Base-by-base conservation (phyloP, 2,888 invertebrate species). In the Catocala fraxini region DNA sequence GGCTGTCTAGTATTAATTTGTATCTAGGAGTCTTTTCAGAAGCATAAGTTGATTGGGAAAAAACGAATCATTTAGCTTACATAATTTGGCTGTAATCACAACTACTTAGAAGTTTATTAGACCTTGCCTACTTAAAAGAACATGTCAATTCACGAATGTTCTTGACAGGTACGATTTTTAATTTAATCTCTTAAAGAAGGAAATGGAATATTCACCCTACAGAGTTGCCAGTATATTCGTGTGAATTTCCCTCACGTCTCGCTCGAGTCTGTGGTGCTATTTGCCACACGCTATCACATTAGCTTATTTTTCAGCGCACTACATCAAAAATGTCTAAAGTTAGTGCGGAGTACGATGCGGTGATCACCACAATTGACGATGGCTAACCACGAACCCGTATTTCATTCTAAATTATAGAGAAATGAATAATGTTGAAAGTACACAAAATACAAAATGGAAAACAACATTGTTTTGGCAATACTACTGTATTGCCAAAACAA, bases 281-380 rank as follows among this genome's bases (percentile, higher is more conserved):
- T 73, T 54, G 56, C 67, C 55, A 52, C 66, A 56, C 56, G 58
- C 65, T 60, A 65, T 63, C 35, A 63, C 63, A 63, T 65, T 64
- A 69, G 61, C 71, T 64, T 74, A 71, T 63, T 73, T 63, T 51
- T 41, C 55, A 49, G 13, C 6, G 54, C 39, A 55, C 59, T 59
- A 57, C 55, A 45, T 62, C 43, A 60, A 59, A 57, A 61, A 49
- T 71, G 46, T 53, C 48, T 56, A 7, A 39, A 58, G 42, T 41
- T 57, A 47, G 52, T 51, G 25, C 33, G 45, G 13, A 51, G 61
- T 65, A 56, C 43, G 47, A 45, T 39, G 54, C 39, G 25, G 35
- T 41, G 15, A 42, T 46, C 42, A n/a, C 43, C 9, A 56, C 34
- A 55, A 57, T 65, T 53, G 45, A 56, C 47, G 49, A 54, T 43